Conservation (phyloP, 2,888 invertebrate genomes). For the Hyposoter didymator region DNA sequence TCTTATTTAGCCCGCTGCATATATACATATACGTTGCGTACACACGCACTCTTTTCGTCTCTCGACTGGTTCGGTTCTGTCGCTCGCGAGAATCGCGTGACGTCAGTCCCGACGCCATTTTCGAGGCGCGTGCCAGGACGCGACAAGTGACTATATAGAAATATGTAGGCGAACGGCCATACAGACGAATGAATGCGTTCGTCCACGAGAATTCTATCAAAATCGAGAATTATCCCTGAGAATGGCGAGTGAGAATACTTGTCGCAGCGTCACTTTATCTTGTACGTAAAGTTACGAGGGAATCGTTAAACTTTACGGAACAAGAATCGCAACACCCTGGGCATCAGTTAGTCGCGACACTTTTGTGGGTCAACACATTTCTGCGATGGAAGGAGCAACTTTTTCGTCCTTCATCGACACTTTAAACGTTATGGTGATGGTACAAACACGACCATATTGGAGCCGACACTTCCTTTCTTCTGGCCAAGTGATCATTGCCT, state of each 20-base stretch:
- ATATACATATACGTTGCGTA: neutral
- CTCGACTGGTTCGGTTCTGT: constrained; percentile 67
- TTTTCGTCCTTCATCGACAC: constrained; percentile 35
- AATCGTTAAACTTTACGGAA: constrained; percentile 8
- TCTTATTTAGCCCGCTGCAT: constrained; percentile 47
- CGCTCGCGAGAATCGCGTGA: constrained; percentile 76
- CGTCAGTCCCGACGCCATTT: constrained; percentile 82
- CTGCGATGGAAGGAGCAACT: constrained; percentile 35
- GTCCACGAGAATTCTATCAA: neutral
- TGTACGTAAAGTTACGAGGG: neutral
- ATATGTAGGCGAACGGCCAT: constrained; percentile 2
- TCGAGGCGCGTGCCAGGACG: constrained; percentile 82
- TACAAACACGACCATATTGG: neutral
- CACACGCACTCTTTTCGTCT: constrained; percentile 71
- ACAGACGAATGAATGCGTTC: neutral
- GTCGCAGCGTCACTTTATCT: neutral
- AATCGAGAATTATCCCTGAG: constrained; percentile 31
- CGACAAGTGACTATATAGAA: constrained; percentile 44
- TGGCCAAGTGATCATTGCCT: constrained; percentile 44
- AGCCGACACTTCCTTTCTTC: constrained; percentile 35
- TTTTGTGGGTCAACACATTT: constrained; percentile 41
- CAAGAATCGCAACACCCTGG: constrained; percentile 28
- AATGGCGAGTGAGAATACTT: neutral
- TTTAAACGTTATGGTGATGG: neutral
- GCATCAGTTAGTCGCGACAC: neutral